Base-by-base conservation (phyloP, 2,888 invertebrate genomes). In the Eupithecia inturbata region DNA sequence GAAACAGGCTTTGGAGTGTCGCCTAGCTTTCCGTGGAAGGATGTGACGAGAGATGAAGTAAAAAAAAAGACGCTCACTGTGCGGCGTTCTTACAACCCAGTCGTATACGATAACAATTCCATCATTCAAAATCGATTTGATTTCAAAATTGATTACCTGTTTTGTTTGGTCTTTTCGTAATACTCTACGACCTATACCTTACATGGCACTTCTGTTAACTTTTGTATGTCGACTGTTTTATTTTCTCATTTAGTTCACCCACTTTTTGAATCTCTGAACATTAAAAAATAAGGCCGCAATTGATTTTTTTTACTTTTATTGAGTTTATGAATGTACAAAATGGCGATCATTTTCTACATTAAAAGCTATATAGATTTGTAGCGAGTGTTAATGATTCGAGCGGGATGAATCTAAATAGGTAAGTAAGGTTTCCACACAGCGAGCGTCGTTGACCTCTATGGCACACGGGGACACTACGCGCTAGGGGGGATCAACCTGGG, bases 21-120 rank as follows among this genome's bases (percentile, higher is more conserved):
- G 79, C 64, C 78, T 31, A 70, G 77, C 77, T 79, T 79, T 73
- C 80, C 79, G 79, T 66, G 77, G 75, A 75, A 75, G 73, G 77
- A 79, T 79, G 77, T 78, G 79, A 75, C 74, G 76, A 78, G 77
- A 78, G 75, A 78, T 78, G 78, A 80, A 76, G 73, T 74, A 77
- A 70, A 74, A 63, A 39, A 69, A 39, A 60, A 67, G 75, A 74
- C 78, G 78, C 76, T 63, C 78, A 72, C 72, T 73, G 75, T 68
- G 70, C 72, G 71, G 60, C 26, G 67, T 66, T 64, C 64, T 69
- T 71, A 70, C 57, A 63, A 75, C 60, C 67, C 62, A 70, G 72
- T 73, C 73, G 67, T 74, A 72, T 72, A 72, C 74, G 62, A 66
- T 71, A 57, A 33, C 64, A 64, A 5, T 12, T 36, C 31, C n/a